Percentiles rank a stretch among this genome's conserved stretches.
Evolutionary conservation across 2,888 invertebrate species (phyloP).

Genomic region (Microplitis deprimator): DNA sequence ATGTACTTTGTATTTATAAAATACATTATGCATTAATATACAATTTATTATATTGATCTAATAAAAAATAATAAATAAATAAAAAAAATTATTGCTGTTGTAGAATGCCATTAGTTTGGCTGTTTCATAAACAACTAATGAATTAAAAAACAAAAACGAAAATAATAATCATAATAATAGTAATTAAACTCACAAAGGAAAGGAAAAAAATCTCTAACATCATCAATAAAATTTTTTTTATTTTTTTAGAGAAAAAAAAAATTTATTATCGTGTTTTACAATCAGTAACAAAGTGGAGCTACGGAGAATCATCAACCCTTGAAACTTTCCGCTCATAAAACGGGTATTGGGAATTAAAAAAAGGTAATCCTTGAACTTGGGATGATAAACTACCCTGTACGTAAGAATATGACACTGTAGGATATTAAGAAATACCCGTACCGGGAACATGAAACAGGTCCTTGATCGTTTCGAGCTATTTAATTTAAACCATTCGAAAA

Average conservation of each 20-base stretch:
- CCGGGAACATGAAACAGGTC: not conserved
- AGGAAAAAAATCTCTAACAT: not conserved
- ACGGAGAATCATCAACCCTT: not conserved
- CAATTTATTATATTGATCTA: not conserved
- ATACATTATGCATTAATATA: not conserved
- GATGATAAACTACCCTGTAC: not conserved
- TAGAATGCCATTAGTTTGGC: not conserved
- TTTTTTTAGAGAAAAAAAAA: not conserved
- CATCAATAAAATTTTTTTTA: not conserved
- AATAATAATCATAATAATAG: not conserved
- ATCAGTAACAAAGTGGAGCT: not conserved
- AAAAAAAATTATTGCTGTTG: not conserved
- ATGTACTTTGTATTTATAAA: not conserved
- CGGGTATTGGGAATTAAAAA: not conserved
- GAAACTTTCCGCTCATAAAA: not conserved
- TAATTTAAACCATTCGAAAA: not conserved
- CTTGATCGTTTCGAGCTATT: not conserved
- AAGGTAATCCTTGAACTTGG: not conserved
- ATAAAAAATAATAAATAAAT: not conserved
- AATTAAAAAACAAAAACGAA: not conserved
- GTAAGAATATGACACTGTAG: not conserved
- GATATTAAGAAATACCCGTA: not conserved
- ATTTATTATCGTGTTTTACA: not conserved
- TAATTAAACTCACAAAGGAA: not conserved
- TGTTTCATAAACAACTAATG: not conserved